Conservation (phyloP, 2,888 invertebrate species). For the Adela reaumurella region DNA sequence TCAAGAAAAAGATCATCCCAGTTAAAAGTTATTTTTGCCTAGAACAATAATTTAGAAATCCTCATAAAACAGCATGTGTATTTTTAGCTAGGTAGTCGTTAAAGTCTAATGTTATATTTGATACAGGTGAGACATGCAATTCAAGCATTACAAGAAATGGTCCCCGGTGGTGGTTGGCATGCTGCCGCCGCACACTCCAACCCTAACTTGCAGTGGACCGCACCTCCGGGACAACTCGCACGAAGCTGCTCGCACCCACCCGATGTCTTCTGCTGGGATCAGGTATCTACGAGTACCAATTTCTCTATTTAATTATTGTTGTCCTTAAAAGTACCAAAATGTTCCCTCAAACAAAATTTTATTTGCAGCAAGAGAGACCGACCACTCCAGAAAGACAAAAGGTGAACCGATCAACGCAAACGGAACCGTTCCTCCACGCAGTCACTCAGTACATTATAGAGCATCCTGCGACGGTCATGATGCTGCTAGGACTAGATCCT, state of each 20-base stretch:
- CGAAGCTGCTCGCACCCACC: slow-evolving; percentile 82
- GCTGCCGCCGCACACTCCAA: slow-evolving; percentile 71
- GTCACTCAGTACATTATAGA: slow-evolving; percentile 65
- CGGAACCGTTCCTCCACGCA: slow-evolving; percentile 58
- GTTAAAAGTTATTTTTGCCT: too few relatives aligned
- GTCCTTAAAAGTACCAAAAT: too few relatives aligned
- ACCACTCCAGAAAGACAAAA: slow-evolving; percentile 38
- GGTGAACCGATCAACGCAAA: slow-evolving; percentile 54
- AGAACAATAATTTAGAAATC: too few relatives aligned
- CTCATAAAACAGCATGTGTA: too few relatives aligned
- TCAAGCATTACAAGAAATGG: slow-evolving; percentile 79
- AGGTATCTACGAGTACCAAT: too few relatives aligned
- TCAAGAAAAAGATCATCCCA: too few relatives aligned
- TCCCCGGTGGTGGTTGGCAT: slow-evolving; percentile 59
- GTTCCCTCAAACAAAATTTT: too few relatives aligned
- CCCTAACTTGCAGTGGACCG: slow-evolving; percentile 67
- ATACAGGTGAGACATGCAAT: slow-evolving; percentile 75
- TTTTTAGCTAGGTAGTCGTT: too few relatives aligned
- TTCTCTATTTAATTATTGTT: too few relatives aligned
- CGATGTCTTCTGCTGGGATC: slow-evolving; percentile 77
- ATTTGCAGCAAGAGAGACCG: slow-evolving; percentile 43
- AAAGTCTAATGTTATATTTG: too few relatives aligned
- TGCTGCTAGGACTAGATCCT: slow-evolving; percentile 70
- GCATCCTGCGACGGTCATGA: slow-evolving; percentile 70
- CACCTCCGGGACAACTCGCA: slow-evolving; percentile 57